Conservation (phyloP, 2,797 vertebrate genomes). For the Diceros bicornis region DNA sequence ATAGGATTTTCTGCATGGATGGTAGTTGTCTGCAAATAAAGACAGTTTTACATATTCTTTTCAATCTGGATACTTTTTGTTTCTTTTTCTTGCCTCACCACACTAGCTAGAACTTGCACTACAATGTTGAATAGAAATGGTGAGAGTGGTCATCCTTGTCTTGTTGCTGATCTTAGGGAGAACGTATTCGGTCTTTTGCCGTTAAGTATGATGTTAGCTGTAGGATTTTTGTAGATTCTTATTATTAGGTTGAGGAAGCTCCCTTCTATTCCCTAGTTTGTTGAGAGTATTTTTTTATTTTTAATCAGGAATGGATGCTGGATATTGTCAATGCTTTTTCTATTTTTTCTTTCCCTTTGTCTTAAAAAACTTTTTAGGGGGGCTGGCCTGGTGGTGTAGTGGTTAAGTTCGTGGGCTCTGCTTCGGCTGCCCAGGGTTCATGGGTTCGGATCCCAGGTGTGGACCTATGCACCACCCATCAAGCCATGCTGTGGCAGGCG, state of each 20-base stretch:
- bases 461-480: too few relatives aligned
- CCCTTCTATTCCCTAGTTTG: neutral
- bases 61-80: neutral
- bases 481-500: too few relatives aligned
- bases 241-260: neutral
- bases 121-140: neutral
- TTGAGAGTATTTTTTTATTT: neutral
- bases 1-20: neutral
- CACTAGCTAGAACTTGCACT: neutral
- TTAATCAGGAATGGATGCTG: conserved; percentile 16
- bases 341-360: neutral
- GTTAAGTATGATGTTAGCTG: neutral
- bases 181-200: neutral
- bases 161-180: conserved; percentile 5
- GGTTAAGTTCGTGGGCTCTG: too few relatives aligned
- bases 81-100: neutral
- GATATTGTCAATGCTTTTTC: neutral
- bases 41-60: conserved; percentile 14
- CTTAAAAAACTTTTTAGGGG: neutral
- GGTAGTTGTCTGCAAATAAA: conserved; percentile 13
- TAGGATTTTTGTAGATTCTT: conserved; percentile 17
- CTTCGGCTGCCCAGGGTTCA: too few relatives aligned
- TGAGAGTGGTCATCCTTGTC: neutral
- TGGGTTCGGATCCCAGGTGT: too few relatives aligned
- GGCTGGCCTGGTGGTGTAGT: too few relatives aligned